These are phyloP conservation scores for Coracias cyanogaster DNA, from an alignment of 2,797 vertebrate species.

Conservation along the genomic window DNA sequence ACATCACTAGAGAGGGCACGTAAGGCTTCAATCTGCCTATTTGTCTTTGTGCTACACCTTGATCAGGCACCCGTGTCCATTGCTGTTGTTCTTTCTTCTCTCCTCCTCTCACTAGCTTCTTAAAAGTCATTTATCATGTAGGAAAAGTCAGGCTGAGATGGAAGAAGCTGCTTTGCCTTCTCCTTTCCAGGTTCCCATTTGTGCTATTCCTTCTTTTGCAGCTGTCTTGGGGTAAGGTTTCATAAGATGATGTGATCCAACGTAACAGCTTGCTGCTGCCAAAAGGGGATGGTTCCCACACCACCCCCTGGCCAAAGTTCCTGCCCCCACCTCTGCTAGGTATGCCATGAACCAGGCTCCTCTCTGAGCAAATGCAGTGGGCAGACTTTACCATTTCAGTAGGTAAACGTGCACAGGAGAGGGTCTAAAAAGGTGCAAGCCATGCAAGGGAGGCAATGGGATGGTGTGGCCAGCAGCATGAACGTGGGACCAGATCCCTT, in stretches of 20 bases:
- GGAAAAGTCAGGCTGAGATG: neutral
- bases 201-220: neutral
- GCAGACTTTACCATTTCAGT: neutral
- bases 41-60: neutral
- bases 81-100: neutral
- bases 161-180: neutral
- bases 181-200: neutral
- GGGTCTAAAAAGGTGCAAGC: too few species aligned
- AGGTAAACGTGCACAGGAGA: neutral
- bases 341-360: neutral
- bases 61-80: neutral
- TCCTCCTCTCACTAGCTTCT: neutral
- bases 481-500: neutral
- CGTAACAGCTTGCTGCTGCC: neutral
- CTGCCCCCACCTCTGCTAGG: neutral
- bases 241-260: rapidly evolving
- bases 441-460: rapidly evolving
- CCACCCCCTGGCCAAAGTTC: neutral
- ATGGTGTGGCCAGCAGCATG: neutral
- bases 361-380: neutral
- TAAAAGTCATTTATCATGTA: rapidly evolving
- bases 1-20: neutral
- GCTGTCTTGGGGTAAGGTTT: conserved; percentile 49
- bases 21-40: rapidly evolving
- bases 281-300: neutral